Evolutionary conservation across 1,140 invertebrate genomes (phyloP).

Genomic region (Drosophila asahinai): DNA sequence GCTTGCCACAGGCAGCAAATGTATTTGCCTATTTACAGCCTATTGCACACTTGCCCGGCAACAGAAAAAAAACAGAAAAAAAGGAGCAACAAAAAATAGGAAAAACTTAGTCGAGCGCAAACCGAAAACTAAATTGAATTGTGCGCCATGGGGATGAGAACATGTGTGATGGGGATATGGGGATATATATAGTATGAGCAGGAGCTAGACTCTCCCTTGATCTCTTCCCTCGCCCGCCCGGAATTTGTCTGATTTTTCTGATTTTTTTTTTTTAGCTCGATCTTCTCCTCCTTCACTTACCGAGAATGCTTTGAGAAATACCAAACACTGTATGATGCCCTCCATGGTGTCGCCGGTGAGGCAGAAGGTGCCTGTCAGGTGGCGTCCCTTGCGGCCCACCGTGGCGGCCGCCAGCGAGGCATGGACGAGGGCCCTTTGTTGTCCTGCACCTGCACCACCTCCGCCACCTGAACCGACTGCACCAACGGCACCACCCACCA

Average conservation of each 20-base stretch:
- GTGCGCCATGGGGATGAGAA: slow-evolving; percentile 56
- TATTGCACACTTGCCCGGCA: slow-evolving; percentile 74
- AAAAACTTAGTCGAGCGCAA: slow-evolving; percentile 72
- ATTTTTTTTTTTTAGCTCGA: background rate
- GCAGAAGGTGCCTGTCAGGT: slow-evolving; percentile 94
- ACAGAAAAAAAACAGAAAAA: background rate
- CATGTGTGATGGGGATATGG: background rate
- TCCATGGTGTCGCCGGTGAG: slow-evolving; percentile 96
- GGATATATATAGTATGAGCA: background rate
- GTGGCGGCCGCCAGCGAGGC: slow-evolving; percentile 90
- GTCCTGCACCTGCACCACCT: slow-evolving; percentile 61
- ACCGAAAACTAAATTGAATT: slow-evolving; percentile 80
- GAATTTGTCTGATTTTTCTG: background rate
- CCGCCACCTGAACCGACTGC: slow-evolving; percentile 39
- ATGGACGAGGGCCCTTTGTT: slow-evolving; percentile 90
- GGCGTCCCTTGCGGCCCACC: slow-evolving; percentile 91
- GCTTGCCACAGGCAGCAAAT: slow-evolving; percentile 46
- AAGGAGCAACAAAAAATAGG: slow-evolving; percentile 12
- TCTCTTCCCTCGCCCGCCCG: background rate
- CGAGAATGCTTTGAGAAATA: slow-evolving; percentile 96
- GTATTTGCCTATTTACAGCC: slow-evolving; percentile 80
- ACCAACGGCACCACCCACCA: slow-evolving; percentile 45
- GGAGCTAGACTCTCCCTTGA: background rate
- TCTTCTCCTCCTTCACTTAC: slow-evolving; percentile 87
- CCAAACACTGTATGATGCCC: slow-evolving; percentile 95